Percentiles rank a stretch among this genome's conserved stretches.
Conservation (phyloP, 2,888 invertebrate genomes). For the Agriotes lineatus region DNA sequence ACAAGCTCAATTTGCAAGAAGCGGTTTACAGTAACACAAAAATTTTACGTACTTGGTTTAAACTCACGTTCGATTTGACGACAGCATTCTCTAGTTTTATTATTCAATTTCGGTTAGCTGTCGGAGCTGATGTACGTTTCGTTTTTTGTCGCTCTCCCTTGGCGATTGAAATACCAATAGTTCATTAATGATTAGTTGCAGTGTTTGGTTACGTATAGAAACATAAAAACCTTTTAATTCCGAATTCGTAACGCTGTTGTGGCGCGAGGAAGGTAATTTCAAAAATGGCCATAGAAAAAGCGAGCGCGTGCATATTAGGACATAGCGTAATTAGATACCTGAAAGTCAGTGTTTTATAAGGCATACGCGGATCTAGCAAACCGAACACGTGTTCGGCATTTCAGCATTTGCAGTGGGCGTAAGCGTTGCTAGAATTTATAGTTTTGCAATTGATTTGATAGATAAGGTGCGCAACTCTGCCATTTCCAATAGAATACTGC, state of each 20-base stretch:
- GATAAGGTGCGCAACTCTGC: constrained; percentile 31
- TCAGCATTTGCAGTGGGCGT: constrained; percentile 27
- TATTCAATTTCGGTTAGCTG: not conserved
- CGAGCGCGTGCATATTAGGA: constrained; percentile 22
- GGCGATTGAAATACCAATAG: not conserved
- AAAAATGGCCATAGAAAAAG: constrained; percentile 7
- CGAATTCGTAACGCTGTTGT: constrained; percentile 6
- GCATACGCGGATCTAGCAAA: constrained; percentile 6
- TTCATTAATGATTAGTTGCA: constrained; percentile 3
- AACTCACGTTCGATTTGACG: too few relatives aligned
- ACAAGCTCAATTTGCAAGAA: too few relatives aligned
- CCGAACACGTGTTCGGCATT: constrained; percentile 31
- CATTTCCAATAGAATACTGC: constrained; percentile 22
- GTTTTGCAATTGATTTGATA: constrained; percentile 38
- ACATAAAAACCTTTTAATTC: not conserved
- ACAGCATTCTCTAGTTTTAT: too few relatives aligned
- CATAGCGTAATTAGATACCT: constrained; percentile 29
- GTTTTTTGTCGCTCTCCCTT: not conserved
- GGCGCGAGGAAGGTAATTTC: not conserved
- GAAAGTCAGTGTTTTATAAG: constrained; percentile 31
- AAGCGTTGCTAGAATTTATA: constrained; percentile 27
- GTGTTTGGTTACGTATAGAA: not conserved
- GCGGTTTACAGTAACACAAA: too few relatives aligned
- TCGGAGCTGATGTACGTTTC: not conserved
- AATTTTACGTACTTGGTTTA: too few relatives aligned